Conservation (phyloP, 2,888 invertebrate genomes). For the Drosophila monieri region DNA sequence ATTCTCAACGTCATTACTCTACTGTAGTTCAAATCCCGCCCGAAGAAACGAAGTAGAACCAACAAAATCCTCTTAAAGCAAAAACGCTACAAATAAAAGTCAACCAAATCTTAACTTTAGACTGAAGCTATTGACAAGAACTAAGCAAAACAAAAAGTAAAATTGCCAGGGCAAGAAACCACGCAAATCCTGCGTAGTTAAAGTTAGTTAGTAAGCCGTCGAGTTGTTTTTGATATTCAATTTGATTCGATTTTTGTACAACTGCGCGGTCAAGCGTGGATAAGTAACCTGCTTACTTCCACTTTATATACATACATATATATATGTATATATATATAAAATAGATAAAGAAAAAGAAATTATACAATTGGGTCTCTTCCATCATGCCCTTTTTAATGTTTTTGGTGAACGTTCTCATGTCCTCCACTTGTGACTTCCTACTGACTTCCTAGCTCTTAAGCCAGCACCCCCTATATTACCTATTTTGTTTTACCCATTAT, state of each 20-base stretch:
- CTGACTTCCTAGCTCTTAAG: conserved; percentile 38
- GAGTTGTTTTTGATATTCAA: conserved; percentile 44
- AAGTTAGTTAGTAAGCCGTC: conserved; percentile 56
- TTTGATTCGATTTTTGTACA: conserved; percentile 37
- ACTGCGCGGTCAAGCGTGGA: conserved; percentile 13
- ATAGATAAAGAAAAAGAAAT: not conserved
- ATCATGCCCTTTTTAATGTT: conserved; percentile 3
- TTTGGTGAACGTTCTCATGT: conserved; percentile 32
- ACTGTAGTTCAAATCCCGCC: conserved; percentile 38
- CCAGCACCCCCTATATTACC: conserved; percentile 22
- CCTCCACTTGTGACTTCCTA: conserved; percentile 51
- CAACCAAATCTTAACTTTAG: conserved; percentile 73
- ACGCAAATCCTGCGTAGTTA: conserved; percentile 39
- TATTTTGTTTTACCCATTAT: conserved; percentile 26
- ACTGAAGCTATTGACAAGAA: conserved; percentile 58
- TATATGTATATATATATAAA: not conserved
- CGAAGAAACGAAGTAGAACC: conserved; percentile 31
- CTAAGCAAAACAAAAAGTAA: conserved; percentile 33
- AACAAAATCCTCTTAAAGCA: conserved; percentile 25
- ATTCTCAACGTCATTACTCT: conserved; percentile 27
- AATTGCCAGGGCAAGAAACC: conserved; percentile 12
- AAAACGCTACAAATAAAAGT: conserved; percentile 29
- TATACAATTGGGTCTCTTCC: conserved; percentile 9
- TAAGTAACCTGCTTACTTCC: conserved; percentile 27
- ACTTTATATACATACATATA: conserved; percentile 1